Conservation (phyloP, 2,888 invertebrate species). For the Stenodema calcarata region DNA sequence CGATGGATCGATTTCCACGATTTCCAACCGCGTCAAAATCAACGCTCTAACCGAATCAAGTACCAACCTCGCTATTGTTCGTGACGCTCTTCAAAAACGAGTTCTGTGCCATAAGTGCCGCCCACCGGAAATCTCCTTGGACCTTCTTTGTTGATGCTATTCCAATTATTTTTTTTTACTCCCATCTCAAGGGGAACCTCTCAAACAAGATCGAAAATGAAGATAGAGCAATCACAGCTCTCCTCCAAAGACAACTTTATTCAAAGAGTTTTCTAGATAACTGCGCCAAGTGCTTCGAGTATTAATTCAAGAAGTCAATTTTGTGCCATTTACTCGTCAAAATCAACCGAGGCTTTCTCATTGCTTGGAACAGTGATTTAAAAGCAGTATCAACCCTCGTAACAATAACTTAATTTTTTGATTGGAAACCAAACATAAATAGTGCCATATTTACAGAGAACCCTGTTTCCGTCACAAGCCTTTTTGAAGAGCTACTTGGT, state of each 20-base stretch:
- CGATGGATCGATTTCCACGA: too few species aligned
- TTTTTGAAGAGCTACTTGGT: too few species aligned
- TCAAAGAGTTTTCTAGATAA: neutral
- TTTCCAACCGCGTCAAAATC: too few species aligned
- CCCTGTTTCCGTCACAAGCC: too few species aligned
- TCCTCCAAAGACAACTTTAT: neutral
- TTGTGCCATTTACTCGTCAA: neutral
- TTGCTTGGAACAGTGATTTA: neutral
- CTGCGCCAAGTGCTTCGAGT: neutral
- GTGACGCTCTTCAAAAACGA: neutral
- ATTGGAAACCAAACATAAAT: too few species aligned
- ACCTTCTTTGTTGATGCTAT: neutral
- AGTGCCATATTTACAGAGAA: too few species aligned
- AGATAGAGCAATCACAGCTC: conserved; percentile 1
- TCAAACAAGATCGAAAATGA: neutral
- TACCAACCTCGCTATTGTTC: neutral
- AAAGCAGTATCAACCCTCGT: neutral
- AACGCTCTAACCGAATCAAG: neutral
- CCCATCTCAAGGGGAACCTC: neutral
- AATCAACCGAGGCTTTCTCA: neutral
- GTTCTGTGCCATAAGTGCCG: neutral
- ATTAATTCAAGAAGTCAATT: neutral
- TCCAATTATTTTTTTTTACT: neutral
- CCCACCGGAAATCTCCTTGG: neutral
- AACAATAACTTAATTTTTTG: neutral